Conservation (phyloP, 1,140 invertebrate species). For the Coelopa frigida region DNA sequence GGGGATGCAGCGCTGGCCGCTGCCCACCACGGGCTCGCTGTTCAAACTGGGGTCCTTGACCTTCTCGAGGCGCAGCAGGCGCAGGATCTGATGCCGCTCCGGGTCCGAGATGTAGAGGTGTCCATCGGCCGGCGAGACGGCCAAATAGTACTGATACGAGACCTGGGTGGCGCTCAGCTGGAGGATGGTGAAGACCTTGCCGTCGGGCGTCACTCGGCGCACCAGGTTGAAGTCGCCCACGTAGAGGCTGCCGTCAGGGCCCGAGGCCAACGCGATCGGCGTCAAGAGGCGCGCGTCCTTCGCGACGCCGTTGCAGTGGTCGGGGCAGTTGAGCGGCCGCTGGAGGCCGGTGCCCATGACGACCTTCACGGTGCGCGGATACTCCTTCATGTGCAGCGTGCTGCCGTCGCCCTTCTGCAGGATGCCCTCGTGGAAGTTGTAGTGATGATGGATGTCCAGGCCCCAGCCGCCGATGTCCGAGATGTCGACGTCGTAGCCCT, state of each 20-base stretch:
- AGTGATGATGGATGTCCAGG: conserved; percentile 94
- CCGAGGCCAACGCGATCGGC: conserved; percentile 86
- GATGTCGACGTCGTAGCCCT: conserved; percentile 96
- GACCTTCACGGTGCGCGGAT: conserved; percentile 80
- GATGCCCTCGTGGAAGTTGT: conserved; percentile 96
- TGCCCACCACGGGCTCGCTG: conserved; percentile 86
- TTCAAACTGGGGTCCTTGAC: conserved; percentile 77
- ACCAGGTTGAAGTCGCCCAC: conserved; percentile 97
- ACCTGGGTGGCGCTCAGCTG: conserved; percentile 87
- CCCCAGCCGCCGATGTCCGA: conserved; percentile 97
- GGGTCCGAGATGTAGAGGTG: conserved; percentile 94
- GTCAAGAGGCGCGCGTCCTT: conserved; percentile 81
- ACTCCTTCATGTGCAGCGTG: conserved; percentile 85
- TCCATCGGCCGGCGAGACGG: conserved; percentile 90
- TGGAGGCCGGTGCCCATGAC: conserved; percentile 93
- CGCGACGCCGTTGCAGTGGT: conserved; percentile 78
- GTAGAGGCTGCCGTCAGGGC: conserved; percentile 92
- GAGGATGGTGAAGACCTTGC: conserved; percentile 86
- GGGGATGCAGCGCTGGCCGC: conserved; percentile 91
- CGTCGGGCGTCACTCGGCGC: conserved; percentile 83
- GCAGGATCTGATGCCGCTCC: conserved; percentile 80
- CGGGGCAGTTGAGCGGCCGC: conserved; percentile 62
- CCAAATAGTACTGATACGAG: conserved; percentile 91
- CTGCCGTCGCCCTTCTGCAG: conserved; percentile 94
- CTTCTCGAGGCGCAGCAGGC: conserved; percentile 64